Conservation (phyloP, 2,113 vertebrate genomes). For the Pomatorhinus ruficollis region DNA sequence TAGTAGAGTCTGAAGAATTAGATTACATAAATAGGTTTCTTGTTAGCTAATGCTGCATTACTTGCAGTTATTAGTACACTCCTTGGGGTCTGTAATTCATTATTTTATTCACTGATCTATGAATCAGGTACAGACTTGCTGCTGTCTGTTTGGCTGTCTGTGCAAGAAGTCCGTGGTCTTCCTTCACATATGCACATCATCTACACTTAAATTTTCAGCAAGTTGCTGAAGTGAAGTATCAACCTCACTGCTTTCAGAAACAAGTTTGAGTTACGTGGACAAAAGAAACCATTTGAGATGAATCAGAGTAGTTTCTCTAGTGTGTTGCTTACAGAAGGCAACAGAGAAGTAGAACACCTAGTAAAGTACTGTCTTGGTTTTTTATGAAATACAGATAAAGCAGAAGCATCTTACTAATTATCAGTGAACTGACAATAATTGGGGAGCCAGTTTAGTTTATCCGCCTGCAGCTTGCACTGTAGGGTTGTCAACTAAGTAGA, state of each 20-base stretch:
- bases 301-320: background rate
- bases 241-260: background rate
- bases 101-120: background rate
- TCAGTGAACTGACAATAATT: background rate
- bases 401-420: background rate
- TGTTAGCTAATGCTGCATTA: background rate
- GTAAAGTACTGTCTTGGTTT: background rate
- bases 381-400: background rate
- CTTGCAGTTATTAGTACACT: background rate
- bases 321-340: background rate
- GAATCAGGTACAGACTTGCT: background rate
- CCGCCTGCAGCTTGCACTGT: background rate
- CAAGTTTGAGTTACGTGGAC: background rate
- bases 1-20: background rate
- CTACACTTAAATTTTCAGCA: background rate
- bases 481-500: background rate
- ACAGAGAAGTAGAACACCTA: background rate
- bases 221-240: background rate
- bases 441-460: background rate
- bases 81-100: background rate
- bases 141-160: fast-evolving
- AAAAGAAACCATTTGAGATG: background rate
- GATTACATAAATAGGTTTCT: background rate
- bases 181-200: fast-evolving
- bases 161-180: background rate